phyloP scores from a whole-genome alignment of 2,888 invertebrate species.

The Laspeyria flexula region DNA sequence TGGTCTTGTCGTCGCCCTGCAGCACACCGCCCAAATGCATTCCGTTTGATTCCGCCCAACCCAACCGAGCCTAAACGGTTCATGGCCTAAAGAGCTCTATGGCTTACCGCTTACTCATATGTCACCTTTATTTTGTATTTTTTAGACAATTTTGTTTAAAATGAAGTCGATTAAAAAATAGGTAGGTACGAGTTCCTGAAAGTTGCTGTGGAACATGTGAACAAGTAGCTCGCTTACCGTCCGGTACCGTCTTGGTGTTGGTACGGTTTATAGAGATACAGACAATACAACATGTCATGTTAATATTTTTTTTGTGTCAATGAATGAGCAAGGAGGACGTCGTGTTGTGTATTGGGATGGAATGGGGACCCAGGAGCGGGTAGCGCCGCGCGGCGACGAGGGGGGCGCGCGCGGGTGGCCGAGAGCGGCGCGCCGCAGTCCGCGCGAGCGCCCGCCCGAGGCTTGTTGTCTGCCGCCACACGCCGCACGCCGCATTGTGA shows the following conservation, averaged over 20 bases:
- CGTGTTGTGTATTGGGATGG: slow-evolving; percentile 50
- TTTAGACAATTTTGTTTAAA: no score
- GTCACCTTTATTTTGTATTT: no score
- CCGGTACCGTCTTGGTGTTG: not conserved
- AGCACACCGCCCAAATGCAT: slow-evolving; percentile 50
- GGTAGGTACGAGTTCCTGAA: not conserved
- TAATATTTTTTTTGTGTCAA: slow-evolving; percentile 36
- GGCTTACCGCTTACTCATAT: no score
- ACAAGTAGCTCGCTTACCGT: not conserved
- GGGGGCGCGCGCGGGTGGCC: slow-evolving; percentile 47
- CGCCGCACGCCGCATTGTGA: slow-evolving; percentile 41
- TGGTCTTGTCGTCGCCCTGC: slow-evolving; percentile 53
- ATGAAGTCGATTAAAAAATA: no score
- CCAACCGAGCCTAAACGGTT: not conserved
- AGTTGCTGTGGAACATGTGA: not conserved
- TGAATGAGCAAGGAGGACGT: slow-evolving; percentile 51
- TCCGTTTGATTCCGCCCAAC: slow-evolving; percentile 39
- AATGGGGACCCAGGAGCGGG: slow-evolving; percentile 46
- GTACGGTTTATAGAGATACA: slow-evolving; percentile 3
- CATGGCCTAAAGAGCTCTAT: slow-evolving; percentile 8
- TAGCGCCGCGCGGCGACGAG: slow-evolving; percentile 45
- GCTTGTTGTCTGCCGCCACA: slow-evolving; percentile 62
- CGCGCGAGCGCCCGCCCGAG: slow-evolving; percentile 73
- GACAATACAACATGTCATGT: slow-evolving; percentile 21
- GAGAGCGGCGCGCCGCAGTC: slow-evolving; percentile 69